phyloP scores from a whole-genome alignment of 2,888 invertebrate genomes.

The Dryadula phaetusa region DNA sequence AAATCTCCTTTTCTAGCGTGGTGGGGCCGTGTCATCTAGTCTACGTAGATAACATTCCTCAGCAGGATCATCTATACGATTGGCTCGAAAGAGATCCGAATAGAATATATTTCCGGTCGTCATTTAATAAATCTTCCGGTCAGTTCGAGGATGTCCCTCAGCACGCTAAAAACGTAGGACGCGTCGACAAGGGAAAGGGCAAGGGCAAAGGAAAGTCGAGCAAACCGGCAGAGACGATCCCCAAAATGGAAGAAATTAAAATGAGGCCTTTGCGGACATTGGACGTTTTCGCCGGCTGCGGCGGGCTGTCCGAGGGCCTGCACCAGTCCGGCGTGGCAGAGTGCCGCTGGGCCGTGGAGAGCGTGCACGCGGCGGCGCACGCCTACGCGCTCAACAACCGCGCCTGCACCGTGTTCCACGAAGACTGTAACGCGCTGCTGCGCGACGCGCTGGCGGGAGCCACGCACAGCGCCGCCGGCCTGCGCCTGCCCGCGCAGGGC shows the following conservation, averaged over 20 bases:
- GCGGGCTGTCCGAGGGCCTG: slow-evolving; percentile 91
- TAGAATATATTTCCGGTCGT: slow-evolving; percentile 89
- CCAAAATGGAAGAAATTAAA: slow-evolving; percentile 58
- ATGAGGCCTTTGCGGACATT: slow-evolving; percentile 86
- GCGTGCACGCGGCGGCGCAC: slow-evolving; percentile 89
- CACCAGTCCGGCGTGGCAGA: slow-evolving; percentile 88
- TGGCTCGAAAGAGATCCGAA: slow-evolving; percentile 87
- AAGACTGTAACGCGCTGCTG: slow-evolving; percentile 91
- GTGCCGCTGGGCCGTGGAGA: slow-evolving; percentile 93
- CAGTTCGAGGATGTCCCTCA: slow-evolving; percentile 86
- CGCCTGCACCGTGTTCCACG: slow-evolving; percentile 89
- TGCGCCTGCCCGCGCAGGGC: slow-evolving; percentile 88
- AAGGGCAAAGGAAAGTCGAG: slow-evolving; percentile 87
- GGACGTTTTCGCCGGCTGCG: slow-evolving; percentile 95
- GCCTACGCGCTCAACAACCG: slow-evolving; percentile 92
- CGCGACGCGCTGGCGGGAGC: slow-evolving; percentile 87
- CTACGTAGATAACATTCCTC: slow-evolving; percentile 85
- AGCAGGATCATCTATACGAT: slow-evolving; percentile 77
- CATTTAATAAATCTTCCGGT: slow-evolving; percentile 84
- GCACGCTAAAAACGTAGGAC: slow-evolving; percentile 84
- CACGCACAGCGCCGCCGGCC: slow-evolving; percentile 75
- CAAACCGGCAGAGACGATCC: slow-evolving; percentile 57
- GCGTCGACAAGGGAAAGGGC: slow-evolving; percentile 85
- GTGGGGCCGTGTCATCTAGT: slow-evolving; percentile 88
- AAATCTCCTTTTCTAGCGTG: slow-evolving; percentile 85